Evolutionary conservation across 2,113 vertebrate genomes (phyloP).

Genomic region (Tupaia tana): DNA sequence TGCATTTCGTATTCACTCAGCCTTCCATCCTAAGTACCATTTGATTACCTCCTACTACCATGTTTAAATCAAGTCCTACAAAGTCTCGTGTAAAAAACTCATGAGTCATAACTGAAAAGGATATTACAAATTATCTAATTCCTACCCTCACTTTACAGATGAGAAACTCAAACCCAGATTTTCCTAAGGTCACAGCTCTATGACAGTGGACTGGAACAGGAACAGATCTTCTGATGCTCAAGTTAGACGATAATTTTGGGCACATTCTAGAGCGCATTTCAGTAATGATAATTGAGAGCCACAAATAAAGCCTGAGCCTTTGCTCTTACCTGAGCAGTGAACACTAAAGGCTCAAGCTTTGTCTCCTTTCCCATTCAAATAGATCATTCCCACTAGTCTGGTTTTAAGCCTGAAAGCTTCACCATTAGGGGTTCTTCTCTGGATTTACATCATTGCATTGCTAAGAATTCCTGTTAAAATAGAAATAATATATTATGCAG

Average conservation of each 20-base stretch:
- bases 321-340: background rate
- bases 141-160: constrained; percentile 33
- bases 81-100: background rate
- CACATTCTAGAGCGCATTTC: background rate
- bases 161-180: background rate
- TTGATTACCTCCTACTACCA: constrained; percentile 56
- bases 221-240: background rate
- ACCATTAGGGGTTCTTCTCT: background rate
- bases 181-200: background rate
- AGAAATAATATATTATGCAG: background rate
- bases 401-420: background rate
- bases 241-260: background rate
- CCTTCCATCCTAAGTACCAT: constrained; percentile 30
- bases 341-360: background rate
- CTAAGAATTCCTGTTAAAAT: background rate
- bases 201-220: background rate
- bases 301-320: background rate
- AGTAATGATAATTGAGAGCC: background rate
- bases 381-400: background rate
- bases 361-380: background rate
- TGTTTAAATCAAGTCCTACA: constrained; percentile 54
- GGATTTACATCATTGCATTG: background rate
- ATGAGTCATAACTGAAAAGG: constrained; percentile 5
- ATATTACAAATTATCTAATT: constrained; percentile 31
- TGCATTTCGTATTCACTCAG: constrained; percentile 56